phyloP scores from a whole-genome alignment of 1,140 invertebrate genomes.

The Pygmarrhopalites habei region DNA sequence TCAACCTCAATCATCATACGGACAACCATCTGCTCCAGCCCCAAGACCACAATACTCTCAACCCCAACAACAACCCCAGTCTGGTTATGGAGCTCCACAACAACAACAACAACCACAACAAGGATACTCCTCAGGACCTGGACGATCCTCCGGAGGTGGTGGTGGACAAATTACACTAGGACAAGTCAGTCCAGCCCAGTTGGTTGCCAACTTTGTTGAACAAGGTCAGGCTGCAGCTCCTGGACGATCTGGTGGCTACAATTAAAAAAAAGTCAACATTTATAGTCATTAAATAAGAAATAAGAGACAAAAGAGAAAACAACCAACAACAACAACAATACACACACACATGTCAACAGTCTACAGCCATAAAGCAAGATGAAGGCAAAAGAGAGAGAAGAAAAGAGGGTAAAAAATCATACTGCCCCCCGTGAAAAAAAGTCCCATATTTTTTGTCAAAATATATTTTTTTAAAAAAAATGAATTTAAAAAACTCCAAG shows the following conservation, averaged over 20 bases:
- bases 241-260: constrained; percentile 2
- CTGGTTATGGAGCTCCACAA: neutral
- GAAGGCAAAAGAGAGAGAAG: no score
- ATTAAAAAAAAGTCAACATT: neutral
- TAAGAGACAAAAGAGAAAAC: no score
- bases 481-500: no score
- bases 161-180: constrained; percentile 11
- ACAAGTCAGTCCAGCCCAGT: constrained; percentile 12
- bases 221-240: neutral
- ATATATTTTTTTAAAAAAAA: no score
- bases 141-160: neutral
- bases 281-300: neutral
- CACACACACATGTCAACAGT: no score
- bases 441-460: no score
- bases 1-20: neutral
- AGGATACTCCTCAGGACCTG: neutral
- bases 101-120: neutral
- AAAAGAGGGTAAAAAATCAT: no score
- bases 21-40: neutral
- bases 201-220: constrained; percentile 19
- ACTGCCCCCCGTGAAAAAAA: no score
- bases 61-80: no score
- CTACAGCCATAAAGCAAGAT: no score
- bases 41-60: neutral
- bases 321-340: no score